Conservation (phyloP, 64 coral and sea anemone genomes). For the Catalaphyllia jardinei region DNA sequence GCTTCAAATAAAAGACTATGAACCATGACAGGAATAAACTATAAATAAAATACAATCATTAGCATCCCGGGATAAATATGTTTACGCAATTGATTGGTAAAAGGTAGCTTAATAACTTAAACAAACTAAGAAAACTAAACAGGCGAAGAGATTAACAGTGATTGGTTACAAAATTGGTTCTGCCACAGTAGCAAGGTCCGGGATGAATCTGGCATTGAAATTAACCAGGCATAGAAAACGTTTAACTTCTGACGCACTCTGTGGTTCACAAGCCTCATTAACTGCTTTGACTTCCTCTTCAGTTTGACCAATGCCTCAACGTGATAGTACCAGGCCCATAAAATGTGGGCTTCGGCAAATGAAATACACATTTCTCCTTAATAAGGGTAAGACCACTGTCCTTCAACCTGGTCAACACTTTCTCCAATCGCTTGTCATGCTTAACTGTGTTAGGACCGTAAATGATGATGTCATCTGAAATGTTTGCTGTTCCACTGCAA, state of each 20-base stretch:
- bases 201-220: slow-evolving; percentile 32
- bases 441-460: not conserved
- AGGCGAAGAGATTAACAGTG: too few relatives aligned
- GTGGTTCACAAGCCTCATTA: not conserved
- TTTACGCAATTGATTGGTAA: too few relatives aligned
- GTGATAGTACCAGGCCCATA: not conserved
- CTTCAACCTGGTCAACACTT: not conserved
- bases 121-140: too few relatives aligned
- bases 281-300: slow-evolving; percentile 37
- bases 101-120: too few relatives aligned
- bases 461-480: slow-evolving; percentile 23
- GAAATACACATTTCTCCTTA: slow-evolving; percentile 8
- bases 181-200: not conserved
- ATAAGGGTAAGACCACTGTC: slow-evolving; percentile 10
- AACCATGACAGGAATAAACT: too few relatives aligned
- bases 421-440: not conserved
- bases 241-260: not conserved
- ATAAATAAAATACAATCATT: too few relatives aligned
- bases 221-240: slow-evolving; percentile 23
- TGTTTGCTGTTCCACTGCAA: slow-evolving; percentile 5
- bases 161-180: too few relatives aligned
- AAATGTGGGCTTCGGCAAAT: not conserved
- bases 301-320: not conserved
- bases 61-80: too few relatives aligned
- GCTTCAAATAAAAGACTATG: too few relatives aligned